Base-by-base conservation (phyloP, 2,113 vertebrate species). In the Pyxicephalus adspersus region DNA sequence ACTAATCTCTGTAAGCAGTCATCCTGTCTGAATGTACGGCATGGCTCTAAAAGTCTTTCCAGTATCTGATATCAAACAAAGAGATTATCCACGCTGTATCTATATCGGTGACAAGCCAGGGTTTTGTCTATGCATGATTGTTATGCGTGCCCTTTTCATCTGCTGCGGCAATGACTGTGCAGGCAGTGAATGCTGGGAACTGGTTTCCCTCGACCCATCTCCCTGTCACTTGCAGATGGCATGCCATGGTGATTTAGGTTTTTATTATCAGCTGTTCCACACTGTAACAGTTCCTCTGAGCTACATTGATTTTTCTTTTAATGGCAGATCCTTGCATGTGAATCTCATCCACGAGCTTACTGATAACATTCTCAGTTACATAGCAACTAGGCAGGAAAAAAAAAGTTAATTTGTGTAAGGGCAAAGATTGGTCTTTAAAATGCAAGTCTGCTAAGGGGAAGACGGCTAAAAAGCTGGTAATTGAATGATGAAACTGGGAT, bases 291-390 rank as follows among this genome's bases (percentile, higher is more conserved):
- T 65, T 83, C n/a, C 58, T 54, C 1, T 58, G 57, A 66, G 72
- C 78, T 65, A 2, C 87, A 85, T 86, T 83, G 87, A 87, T 88
- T 89, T 87, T 68, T 61, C 81, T 77, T 66, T 66, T 82, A 75
- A 60, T 66, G 52, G 18, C 71, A 66, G 80, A 19, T 75, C 84
- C 67, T 83, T 77, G 84, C 63, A 84, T 86, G 84, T 87, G 84
- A 88, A 83, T 76, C 26, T 64, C 81, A 20, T 80, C 81, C 81
- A 85, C 80, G 58, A 85, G 76, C 83, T 81, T 70, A 18, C 85
- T 85, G 87, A 88, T 87, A 87, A 90, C 68, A 45, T 26, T 83
- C 80, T 80, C 70, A 20, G 86, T 89, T 85, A 73, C 87, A 83
- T 88, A 88, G 88, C 87, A 88, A 88, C 89, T 64, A 5, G 81